Conservation (phyloP, 2,797 vertebrate species). For the Smutsia temminckii region DNA sequence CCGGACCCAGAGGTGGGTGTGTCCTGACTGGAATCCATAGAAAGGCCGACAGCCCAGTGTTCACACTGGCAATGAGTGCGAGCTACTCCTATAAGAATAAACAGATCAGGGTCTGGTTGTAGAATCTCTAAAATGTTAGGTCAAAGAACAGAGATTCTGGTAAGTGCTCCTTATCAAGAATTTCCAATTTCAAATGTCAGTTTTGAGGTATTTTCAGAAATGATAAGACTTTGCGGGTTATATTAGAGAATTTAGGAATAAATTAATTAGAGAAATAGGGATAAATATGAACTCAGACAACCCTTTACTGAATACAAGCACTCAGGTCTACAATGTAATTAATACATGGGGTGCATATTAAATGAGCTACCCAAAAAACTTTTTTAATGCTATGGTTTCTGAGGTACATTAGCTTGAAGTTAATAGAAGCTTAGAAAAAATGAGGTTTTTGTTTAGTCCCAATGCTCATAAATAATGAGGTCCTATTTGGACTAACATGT, state of each 20-base stretch:
- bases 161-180: background rate
- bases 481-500: background rate
- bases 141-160: background rate
- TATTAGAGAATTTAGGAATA: background rate
- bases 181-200: background rate
- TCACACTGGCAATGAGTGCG: background rate
- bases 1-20: background rate
- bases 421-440: slow-evolving; percentile 50
- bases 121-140: background rate
- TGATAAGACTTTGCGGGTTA: background rate
- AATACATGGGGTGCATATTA: background rate
- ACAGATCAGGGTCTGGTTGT: background rate
- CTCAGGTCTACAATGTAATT: background rate
- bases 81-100: background rate
- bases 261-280: background rate
- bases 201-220: slow-evolving; percentile 4
- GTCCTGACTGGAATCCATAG: background rate
- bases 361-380: background rate
- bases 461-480: slow-evolving; percentile 19
- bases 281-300: background rate
- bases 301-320: background rate
- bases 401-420: slow-evolving; percentile 12
- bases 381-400: background rate
- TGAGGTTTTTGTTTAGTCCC: background rate
- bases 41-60: background rate